phyloP scores from a whole-genome alignment of 2,888 invertebrate species.

The Rhyacophila evoluta region DNA sequence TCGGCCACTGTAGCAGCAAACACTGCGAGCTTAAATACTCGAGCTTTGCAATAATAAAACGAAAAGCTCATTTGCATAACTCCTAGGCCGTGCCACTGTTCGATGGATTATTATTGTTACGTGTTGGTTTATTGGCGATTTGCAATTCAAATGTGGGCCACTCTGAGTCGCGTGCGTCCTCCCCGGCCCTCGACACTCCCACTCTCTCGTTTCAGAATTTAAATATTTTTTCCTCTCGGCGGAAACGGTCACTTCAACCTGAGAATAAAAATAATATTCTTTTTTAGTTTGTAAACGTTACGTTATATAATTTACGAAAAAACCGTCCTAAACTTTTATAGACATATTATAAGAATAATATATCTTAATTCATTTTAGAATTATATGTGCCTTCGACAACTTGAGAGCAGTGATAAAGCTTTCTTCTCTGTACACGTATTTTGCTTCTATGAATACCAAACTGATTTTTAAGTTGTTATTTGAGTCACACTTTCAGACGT shows the following conservation, averaged over 20 bases:
- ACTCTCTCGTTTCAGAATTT: background rate
- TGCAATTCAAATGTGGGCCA: constrained; percentile 44
- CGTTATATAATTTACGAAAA: too few species aligned
- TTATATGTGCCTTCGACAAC: too few species aligned
- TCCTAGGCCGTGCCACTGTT: constrained; percentile 6
- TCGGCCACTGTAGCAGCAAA: background rate
- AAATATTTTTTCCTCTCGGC: background rate
- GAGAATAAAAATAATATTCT: too few species aligned
- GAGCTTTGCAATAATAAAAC: constrained; percentile 28
- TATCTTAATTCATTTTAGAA: too few species aligned
- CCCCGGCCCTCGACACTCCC: background rate
- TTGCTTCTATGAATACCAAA: too few species aligned
- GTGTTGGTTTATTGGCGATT: constrained; percentile 44
- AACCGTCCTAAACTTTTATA: too few species aligned
- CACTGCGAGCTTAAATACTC: background rate
- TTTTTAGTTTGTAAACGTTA: too few species aligned
- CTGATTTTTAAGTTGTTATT: too few species aligned
- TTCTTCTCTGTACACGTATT: too few species aligned
- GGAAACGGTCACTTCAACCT: background rate
- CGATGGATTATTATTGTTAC: constrained; percentile 21
- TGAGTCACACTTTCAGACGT: too few species aligned
- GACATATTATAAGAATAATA: too few species aligned
- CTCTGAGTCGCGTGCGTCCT: background rate
- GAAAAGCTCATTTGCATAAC: constrained; percentile 43
- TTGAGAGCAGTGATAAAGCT: too few species aligned